Base-by-base conservation (phyloP, 2,797 vertebrate genomes). In the Chromis chromis region DNA sequence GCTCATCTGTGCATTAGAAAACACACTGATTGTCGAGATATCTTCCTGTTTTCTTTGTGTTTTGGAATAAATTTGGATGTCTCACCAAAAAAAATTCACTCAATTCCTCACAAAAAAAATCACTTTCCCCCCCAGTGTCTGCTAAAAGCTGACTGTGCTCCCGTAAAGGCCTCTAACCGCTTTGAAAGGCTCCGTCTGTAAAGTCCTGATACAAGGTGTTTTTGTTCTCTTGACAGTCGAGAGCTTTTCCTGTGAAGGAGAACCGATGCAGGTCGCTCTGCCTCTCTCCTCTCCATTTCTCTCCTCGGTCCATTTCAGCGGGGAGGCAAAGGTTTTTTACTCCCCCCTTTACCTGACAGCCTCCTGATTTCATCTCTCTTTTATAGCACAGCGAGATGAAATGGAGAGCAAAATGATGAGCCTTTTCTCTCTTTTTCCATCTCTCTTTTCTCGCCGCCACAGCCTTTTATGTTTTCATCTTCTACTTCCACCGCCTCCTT, bases 191-290 rank as follows among this genome's bases (percentile, higher is more conserved):
- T 65, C 14, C 6, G 46, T 72, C 68, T 67, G 69, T 70, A 77
- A 69, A 65, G 70, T 48, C 74, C 67, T 81, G 69, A 83, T 55
- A 72, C 31, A 61, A 68, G 65, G 50, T 76, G 67, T 79, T 84
- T 84, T 84, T 87, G 66, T 87, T 79, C 85, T 86, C 50, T 67
- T 81, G 79, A 86, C 86, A 81, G 87, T 74, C 40, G 1, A 86
- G 77, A 76, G 85, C 66, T 78, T 77, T 82, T 75, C 52, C 67
- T 63, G 84, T 71, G 76, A 72, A 83, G 68, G 65, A 86, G 80
- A 76, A 74, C 54, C 59, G 82, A 89, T 66, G 77, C 74, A 56
- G 78, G 76, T 63, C 52, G 40, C 72, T 82, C 69, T 42, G 17
- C 63, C 65, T 53, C 74, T 54, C 76, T 69, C 71, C 25, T 70